Conservation (phyloP, 2,888 invertebrate genomes). For the Dysmachus trigonus region DNA sequence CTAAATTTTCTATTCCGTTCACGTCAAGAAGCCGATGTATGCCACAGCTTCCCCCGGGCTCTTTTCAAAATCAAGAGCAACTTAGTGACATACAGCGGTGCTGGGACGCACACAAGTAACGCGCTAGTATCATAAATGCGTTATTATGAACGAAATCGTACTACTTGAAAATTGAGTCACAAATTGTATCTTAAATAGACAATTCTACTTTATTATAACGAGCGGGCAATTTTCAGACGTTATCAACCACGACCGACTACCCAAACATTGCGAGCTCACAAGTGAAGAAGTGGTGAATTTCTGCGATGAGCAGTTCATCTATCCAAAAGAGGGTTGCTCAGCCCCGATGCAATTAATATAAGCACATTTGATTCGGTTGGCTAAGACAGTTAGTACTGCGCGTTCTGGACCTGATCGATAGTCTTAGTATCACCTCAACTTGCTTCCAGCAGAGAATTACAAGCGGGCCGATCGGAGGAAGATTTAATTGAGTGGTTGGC, state of each 20-base stretch:
- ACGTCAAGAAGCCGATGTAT: background rate
- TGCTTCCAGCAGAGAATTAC: background rate
- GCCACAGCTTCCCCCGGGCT: background rate
- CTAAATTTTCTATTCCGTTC: background rate
- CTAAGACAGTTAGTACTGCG: background rate
- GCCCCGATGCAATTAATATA: background rate
- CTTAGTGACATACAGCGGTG: background rate
- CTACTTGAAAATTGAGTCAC: conserved; percentile 49
- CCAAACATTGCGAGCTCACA: conserved; percentile 19
- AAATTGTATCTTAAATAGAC: conserved; percentile 49
- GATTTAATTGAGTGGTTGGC: background rate
- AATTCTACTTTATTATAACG: conserved; percentile 48
- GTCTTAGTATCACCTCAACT: background rate
- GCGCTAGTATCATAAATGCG: background rate
- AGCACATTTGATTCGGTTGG: background rate
- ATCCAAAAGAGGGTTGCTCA: background rate
- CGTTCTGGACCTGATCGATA: conserved; percentile 28
- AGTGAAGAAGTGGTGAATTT: conserved; percentile 18
- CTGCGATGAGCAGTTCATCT: background rate
- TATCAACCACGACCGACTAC: conserved; percentile 39
- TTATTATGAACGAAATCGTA: conserved; percentile 42
- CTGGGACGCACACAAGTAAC: background rate
- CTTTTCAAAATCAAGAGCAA: conserved; percentile 2
- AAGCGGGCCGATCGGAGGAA: background rate
- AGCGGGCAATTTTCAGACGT: conserved; percentile 49